Base-by-base conservation (phyloP, 2,888 invertebrate genomes). In the Pilophorus perplexus region DNA sequence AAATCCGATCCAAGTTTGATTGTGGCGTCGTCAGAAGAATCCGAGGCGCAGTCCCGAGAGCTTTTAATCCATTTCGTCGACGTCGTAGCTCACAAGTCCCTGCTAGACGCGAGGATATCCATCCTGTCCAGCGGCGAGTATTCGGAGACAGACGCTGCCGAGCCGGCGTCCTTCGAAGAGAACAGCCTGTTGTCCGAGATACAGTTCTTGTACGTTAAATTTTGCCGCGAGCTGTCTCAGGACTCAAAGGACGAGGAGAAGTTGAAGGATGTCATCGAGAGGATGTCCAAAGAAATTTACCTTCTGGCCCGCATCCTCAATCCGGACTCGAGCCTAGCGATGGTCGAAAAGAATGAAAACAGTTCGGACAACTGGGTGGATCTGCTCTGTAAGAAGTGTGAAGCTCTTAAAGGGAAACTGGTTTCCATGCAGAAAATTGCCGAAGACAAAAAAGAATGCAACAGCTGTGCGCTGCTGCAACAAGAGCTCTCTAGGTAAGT, bases 71-170 rank as follows among this genome's bases (percentile, higher is more conserved):
- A 86, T 74, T 86, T 86, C 73, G 85, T 87, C 12, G 87, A 87
- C 74, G 81, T 88, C 64, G 80, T 87, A 52, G 87, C 87, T 27
- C 87, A 87, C 72, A 88, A 87, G 76, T 86, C 87, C 40, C 78
- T 90, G 67, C 84, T 90, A 64, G 88, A 90, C 78, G 88, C 89
- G 64, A 82, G 88, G 73, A 85, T 89, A 72, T 82, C 83, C 54
- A 85, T 88, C 55, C 79, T 88, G 52, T 83, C 83, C 72, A 84
- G 84, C 67, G 82, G 83, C 59, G 80, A 80, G 73, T 60, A 66
- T 20, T 23, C 54, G 3, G 67, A 69, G n/a, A 62, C 27, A 12
- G 52, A 48, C 6, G 10, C 52, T 3, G 12, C 38, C 4, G 68
- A 69, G 25, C 64, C 66, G n/a, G 67, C 67, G 2, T 44, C 68